Conservation (phyloP, 2,888 invertebrate genomes). For the Tetragonisca angustula region DNA sequence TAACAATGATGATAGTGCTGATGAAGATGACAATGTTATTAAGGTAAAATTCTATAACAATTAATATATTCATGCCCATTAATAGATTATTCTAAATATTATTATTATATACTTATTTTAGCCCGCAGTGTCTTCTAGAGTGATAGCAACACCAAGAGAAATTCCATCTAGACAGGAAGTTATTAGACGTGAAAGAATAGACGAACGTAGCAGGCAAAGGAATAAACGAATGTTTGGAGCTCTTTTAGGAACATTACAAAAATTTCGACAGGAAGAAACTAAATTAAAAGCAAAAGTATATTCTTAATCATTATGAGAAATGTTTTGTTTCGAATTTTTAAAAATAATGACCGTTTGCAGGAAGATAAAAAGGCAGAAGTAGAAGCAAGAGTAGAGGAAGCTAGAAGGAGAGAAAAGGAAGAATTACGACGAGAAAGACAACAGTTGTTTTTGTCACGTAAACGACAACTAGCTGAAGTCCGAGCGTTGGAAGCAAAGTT, state of each 20-base stretch:
- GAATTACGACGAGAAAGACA: conserved; percentile 93
- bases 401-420: conserved; percentile 94
- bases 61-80: not conserved
- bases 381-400: conserved; percentile 97
- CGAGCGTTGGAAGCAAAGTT: conserved; percentile 95
- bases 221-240: conserved; percentile 98
- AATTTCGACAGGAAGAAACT: conserved; percentile 97
- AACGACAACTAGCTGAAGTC: conserved; percentile 95
- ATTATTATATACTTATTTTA: conserved; percentile 62
- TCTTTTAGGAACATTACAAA: conserved; percentile 96
- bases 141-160: conserved; percentile 91
- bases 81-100: not conserved
- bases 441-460: conserved; percentile 93
- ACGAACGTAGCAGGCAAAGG: conserved; percentile 91
- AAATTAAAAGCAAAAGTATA: conserved; percentile 92
- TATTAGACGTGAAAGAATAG: conserved; percentile 92
- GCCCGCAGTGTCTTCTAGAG: conserved; percentile 91
- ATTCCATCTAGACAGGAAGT: conserved; percentile 93
- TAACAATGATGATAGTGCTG: conserved; percentile 82
- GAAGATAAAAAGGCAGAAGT: conserved; percentile 94
- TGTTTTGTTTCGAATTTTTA: not conserved
- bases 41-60: conserved; percentile 66
- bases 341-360: conserved; percentile 81
- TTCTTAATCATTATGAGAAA: not conserved
- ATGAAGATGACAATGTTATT: conserved; percentile 79